These are phyloP conservation scores for Sitta carolinensis DNA, from an alignment of 2,797 vertebrate species.

Conservation along the genomic window DNA sequence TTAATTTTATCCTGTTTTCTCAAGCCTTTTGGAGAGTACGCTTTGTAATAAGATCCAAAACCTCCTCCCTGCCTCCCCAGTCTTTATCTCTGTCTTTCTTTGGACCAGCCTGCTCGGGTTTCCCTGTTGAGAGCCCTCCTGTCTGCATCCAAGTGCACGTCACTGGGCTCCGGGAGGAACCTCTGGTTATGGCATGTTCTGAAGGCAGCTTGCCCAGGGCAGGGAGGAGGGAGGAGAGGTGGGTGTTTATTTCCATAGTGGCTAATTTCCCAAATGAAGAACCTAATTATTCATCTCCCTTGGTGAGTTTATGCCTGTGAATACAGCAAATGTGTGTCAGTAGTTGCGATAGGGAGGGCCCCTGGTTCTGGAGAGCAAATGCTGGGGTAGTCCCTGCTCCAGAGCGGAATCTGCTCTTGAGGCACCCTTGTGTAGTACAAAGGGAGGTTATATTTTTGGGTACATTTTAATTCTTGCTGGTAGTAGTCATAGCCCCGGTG, in stretches of 20 bases:
- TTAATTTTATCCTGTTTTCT: background rate
- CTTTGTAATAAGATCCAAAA: background rate
- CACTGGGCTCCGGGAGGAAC: background rate
- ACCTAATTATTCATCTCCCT: background rate
- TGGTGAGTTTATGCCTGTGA: background rate
- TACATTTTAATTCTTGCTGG: conserved; percentile 55
- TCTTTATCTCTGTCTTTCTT: background rate
- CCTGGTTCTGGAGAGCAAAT: background rate
- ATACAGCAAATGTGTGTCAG: background rate
- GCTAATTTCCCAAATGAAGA: background rate
- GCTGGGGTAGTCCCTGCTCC: background rate
- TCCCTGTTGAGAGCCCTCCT: background rate
- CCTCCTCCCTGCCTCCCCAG: too few relatives aligned
- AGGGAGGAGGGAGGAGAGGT: background rate
- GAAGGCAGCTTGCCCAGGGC: background rate
- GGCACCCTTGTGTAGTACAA: conserved; percentile 10
- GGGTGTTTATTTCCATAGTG: background rate
- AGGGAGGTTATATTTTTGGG: conserved; percentile 47
- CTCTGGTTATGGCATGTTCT: background rate
- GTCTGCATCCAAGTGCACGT: accelerated
- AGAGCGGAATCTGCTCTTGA: background rate
- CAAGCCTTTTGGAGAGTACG: accelerated
- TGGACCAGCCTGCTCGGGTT: background rate
- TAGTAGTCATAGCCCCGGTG: conserved; percentile 73
- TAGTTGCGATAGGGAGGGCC: background rate